Base-by-base conservation (phyloP, 2,797 vertebrate species). In the Spheniscus humboldti region DNA sequence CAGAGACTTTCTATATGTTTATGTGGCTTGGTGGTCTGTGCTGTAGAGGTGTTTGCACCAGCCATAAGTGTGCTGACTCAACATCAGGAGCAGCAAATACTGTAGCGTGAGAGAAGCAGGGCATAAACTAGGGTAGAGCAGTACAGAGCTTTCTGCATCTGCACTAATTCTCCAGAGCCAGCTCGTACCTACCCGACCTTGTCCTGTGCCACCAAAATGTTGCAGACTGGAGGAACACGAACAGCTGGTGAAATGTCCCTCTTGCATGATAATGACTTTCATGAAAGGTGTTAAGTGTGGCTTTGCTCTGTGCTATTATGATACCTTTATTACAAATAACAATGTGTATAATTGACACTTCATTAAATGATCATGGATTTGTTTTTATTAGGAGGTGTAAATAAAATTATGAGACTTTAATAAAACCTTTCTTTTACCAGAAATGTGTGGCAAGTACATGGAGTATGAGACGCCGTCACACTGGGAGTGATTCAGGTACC, bases 31-130 rank as follows among this genome's bases (percentile, higher is more conserved):
- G 28, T 45, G 31, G 33, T 73, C 66, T 30, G 22, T 20, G n/a
- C 16, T n/a, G 19, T 22, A 56, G 55, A 59, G 39, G 31, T 43
- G 11, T 69, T 69, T 79, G 23, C 39, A 74, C 19, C 62, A 63
- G 50, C 48, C 4, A 0, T 37, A 60, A 72, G 33, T 72, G 17
- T 33, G 17, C 33, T 77, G 31, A 24, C 63, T 80, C 7, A n/a
- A 27, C 12, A 55, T 28, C 57, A 74, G n/a, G 57, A 74, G 28
- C 8, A 45, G 57, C 13, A 60, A 85, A 59, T 53, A 79, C 15
- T 0, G 0, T 13, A 43, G 24, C 0, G 0, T n/a, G 30, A 56
- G 19, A 75, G 52, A 71, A 76, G 16, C 24, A 23, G n/a, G 17
- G 6, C 31, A 31, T 17, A 45, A 73, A 18, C 39, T 27, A 15